A percentile compares a stretch with the other conserved stretches of the same genome.
phyloP scores from a whole-genome alignment of 1,140 invertebrate genomes.

The Spodoptera frugiperda region DNA sequence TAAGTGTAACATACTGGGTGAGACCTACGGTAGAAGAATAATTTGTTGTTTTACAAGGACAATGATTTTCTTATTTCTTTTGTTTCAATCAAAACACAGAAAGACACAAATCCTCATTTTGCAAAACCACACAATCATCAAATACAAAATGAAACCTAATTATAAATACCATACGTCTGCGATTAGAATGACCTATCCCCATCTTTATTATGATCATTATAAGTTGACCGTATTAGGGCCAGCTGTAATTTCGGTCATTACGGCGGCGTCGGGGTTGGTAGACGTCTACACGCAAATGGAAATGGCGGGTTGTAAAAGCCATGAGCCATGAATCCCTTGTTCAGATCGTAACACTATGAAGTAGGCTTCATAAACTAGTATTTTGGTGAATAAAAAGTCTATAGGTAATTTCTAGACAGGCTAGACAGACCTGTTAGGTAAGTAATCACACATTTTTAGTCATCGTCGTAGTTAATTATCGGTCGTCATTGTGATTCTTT shows the following conservation, averaged over 20 bases:
- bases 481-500: too few species aligned
- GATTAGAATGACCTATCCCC: background rate
- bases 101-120: too few species aligned
- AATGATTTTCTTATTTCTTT: too few species aligned
- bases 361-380: background rate
- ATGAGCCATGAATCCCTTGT: constrained; percentile 8
- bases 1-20: too few species aligned
- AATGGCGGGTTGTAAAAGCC: constrained; percentile 5
- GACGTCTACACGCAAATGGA: constrained; percentile 15
- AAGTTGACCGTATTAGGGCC: constrained; percentile 25
- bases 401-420: too few species aligned
- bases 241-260: constrained; percentile 24
- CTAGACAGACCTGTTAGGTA: too few species aligned
- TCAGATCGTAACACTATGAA: background rate
- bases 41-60: too few species aligned
- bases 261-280: background rate
- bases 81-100: too few species aligned
- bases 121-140: background rate
- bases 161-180: background rate
- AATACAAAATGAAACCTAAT: background rate
- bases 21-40: too few species aligned
- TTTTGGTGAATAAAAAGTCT: background rate
- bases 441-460: too few species aligned
- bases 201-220: constrained; percentile 19
- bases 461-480: too few species aligned